Conservation (phyloP, 1,140 invertebrate species). For the Cryptotermes secundus region DNA sequence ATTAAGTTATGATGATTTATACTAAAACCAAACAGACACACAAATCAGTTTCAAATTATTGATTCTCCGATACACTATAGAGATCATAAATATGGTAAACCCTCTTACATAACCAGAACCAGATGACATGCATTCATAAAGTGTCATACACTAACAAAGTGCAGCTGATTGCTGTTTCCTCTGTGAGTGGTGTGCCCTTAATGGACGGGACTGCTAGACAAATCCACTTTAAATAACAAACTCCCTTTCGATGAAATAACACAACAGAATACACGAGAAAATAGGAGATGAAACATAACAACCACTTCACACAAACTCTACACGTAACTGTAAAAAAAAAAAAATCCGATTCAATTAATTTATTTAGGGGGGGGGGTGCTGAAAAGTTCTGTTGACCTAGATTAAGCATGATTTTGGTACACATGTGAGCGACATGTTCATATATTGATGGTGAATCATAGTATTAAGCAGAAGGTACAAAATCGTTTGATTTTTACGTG, state of each 20-base stretch:
- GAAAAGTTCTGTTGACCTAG: neutral
- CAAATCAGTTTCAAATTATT: constrained; percentile 3
- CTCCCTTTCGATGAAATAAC: no score
- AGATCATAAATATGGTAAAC: neutral
- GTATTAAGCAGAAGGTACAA: no score
- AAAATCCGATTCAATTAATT: neutral
- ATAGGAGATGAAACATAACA: neutral
- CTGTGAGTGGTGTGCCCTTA: neutral
- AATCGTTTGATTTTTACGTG: no score
- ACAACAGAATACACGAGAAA: no score
- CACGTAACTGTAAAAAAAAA: no score
- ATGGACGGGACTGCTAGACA: neutral
- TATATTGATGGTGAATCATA: no score
- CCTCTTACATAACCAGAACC: neutral
- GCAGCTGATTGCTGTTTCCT: neutral
- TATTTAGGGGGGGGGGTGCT: neutral
- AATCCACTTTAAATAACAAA: neutral
- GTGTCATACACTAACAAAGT: neutral
- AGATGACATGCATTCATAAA: neutral
- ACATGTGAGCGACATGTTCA: no score
- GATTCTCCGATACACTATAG: neutral
- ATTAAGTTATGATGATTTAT: neutral
- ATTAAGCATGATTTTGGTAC: neutral
- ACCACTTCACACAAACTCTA: neutral
- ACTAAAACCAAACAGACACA: neutral